A percentile compares a stretch with the other conserved stretches of the same genome.
These are phyloP conservation scores for Centropristis striata DNA, from an alignment of 2,113 vertebrate genomes.

Conservation along the genomic window DNA sequence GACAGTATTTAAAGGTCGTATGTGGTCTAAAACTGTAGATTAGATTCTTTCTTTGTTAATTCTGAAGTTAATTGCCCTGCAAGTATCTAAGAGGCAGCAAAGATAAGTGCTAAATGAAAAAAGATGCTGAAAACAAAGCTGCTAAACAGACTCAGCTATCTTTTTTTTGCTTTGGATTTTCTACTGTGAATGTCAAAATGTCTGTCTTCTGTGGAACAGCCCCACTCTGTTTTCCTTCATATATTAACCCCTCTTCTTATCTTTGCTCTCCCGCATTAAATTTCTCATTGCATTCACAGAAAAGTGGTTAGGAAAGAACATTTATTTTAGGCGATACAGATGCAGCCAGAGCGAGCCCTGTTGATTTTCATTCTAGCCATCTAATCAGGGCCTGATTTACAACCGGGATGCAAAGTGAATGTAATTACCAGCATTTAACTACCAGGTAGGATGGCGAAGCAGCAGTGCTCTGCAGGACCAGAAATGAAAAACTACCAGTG, in stretches of 20 bases:
- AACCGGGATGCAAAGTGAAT: slow-evolving; percentile 63
- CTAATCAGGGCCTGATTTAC: slow-evolving; percentile 67
- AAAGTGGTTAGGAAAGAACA: slow-evolving; percentile 54
- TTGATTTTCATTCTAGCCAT: slow-evolving; percentile 64
- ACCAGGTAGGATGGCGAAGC: slow-evolving; percentile 33
- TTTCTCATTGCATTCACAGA: slow-evolving; percentile 25
- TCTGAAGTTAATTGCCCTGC: slow-evolving; percentile 43
- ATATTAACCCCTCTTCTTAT: background rate
- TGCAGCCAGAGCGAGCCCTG: slow-evolving; percentile 36
- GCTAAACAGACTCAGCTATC: background rate
- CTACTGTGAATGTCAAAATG: background rate
- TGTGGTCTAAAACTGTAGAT: background rate
- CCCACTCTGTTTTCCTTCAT: background rate
- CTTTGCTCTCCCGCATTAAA: slow-evolving; percentile 7
- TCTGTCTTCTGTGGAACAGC: background rate
- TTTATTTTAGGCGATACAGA: slow-evolving; percentile 55
- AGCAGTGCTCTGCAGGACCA: slow-evolving; percentile 3
- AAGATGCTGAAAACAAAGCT: background rate
- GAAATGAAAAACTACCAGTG: background rate
- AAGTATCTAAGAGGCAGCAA: slow-evolving; percentile 13
- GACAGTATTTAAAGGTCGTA: background rate
- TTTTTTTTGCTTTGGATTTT: slow-evolving; percentile 2
- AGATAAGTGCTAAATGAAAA: slow-evolving; percentile 32
- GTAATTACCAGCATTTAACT: slow-evolving; percentile 68
- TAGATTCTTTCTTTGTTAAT: slow-evolving; percentile 24